Conservation (phyloP, 2,113 vertebrate genomes). For the Willisornis vidua region DNA sequence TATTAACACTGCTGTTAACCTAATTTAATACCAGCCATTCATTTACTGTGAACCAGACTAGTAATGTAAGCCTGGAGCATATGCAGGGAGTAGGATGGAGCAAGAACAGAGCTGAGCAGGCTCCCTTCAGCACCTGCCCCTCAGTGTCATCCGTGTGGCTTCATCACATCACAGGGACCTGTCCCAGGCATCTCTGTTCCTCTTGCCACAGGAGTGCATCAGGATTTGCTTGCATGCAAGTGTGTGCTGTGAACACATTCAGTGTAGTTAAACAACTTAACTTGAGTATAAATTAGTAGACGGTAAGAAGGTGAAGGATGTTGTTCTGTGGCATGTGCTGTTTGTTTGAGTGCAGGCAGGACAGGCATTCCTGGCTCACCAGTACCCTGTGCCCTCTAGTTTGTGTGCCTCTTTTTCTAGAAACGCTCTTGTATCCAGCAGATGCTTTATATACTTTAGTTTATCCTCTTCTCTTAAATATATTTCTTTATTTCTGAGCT, state of each 20-base stretch:
- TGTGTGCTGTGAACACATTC: neutral
- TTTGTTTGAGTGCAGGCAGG: neutral
- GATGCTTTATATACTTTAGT: neutral
- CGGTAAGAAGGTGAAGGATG: neutral
- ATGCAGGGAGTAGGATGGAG: neutral
- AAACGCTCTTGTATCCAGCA: neutral
- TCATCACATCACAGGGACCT: neutral
- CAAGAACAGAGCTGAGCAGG: neutral
- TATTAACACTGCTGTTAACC: neutral
- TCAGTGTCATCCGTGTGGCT: neutral
- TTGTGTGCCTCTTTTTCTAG: neutral
- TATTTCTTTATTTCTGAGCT: neutral
- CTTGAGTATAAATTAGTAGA: neutral
- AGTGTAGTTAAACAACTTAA: neutral
- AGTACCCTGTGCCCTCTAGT: neutral
- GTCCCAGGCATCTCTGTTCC: neutral
- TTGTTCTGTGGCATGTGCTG: fast-evolving
- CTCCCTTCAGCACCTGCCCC: neutral
- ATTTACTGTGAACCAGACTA: neutral
- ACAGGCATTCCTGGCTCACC: neutral
- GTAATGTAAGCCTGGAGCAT: neutral
- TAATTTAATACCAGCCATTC: neutral
- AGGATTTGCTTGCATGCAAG: neutral
- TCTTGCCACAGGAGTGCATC: neutral
- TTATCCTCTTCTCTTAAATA: neutral